phyloP scores from a whole-genome alignment of 2,888 invertebrate genomes.

The Acanthosepion lycidas region DNA sequence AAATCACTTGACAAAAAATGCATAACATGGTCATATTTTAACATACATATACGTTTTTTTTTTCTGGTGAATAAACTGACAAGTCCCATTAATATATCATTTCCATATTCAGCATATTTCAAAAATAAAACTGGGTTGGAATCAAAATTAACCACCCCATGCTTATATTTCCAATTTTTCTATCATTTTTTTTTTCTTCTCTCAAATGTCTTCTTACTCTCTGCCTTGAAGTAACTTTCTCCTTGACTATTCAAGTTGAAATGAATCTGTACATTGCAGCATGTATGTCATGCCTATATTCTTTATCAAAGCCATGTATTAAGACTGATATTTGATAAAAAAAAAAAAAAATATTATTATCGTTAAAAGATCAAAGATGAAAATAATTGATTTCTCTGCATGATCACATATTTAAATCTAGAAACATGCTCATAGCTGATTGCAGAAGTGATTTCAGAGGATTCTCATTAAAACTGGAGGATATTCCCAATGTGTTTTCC shows the following conservation, averaged over 20 bases:
- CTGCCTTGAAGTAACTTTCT: too few species aligned
- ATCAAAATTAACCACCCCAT: too few species aligned
- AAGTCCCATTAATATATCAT: not conserved
- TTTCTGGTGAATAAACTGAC: too few species aligned
- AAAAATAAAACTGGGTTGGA: too few species aligned
- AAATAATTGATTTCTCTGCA: not conserved
- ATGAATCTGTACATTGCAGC: not conserved
- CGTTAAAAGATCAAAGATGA: not conserved
- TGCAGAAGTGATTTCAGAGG: not conserved
- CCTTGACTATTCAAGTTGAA: not conserved
- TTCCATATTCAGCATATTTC: too few species aligned
- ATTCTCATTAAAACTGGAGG: not conserved
- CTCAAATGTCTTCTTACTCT: too few species aligned
- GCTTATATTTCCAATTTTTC: too few species aligned
- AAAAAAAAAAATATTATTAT: not conserved
- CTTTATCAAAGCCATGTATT: not conserved
- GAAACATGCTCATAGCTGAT: not conserved
- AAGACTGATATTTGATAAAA: not conserved
- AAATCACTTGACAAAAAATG: not conserved
- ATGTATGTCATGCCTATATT: not conserved
- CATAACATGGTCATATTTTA: not conserved
- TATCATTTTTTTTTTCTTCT: too few species aligned
- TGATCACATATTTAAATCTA: not conserved
- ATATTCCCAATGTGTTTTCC: not conserved
- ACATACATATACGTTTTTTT: not conserved